Conservation (phyloP, 2,113 vertebrate genomes). For the Nicator chloris region DNA sequence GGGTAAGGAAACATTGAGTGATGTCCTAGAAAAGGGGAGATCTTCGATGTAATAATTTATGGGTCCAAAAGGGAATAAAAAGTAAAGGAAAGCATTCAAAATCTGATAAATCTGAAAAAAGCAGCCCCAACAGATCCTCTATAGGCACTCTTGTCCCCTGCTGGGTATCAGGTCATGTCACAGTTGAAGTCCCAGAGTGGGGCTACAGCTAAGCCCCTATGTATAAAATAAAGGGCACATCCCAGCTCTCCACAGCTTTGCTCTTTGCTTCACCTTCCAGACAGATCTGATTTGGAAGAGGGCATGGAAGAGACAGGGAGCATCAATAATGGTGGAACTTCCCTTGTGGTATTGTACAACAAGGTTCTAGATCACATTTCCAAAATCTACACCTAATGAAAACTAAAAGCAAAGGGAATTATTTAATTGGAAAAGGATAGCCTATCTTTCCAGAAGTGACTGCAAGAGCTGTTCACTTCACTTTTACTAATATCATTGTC, state of each 20-base stretch:
- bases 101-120: background rate
- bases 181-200: background rate
- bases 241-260: background rate
- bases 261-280: background rate
- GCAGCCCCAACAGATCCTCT: background rate
- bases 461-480: background rate
- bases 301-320: background rate
- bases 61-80: background rate
- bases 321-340: background rate
- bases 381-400: background rate
- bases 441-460: background rate
- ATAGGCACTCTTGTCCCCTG: too few species aligned
- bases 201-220: background rate
- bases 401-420: background rate
- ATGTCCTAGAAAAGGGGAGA: background rate
- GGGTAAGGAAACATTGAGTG: background rate
- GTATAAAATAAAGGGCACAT: fast-evolving
- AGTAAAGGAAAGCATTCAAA: background rate
- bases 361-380: background rate
- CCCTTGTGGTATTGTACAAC: background rate
- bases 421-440: background rate
- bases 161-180: fast-evolving
- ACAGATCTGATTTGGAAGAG: background rate
- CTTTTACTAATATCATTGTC: background rate
- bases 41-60: background rate